Evolutionary conservation across 2,888 invertebrate genomes (phyloP).

Genomic region (Drosophila diplacantha): DNA sequence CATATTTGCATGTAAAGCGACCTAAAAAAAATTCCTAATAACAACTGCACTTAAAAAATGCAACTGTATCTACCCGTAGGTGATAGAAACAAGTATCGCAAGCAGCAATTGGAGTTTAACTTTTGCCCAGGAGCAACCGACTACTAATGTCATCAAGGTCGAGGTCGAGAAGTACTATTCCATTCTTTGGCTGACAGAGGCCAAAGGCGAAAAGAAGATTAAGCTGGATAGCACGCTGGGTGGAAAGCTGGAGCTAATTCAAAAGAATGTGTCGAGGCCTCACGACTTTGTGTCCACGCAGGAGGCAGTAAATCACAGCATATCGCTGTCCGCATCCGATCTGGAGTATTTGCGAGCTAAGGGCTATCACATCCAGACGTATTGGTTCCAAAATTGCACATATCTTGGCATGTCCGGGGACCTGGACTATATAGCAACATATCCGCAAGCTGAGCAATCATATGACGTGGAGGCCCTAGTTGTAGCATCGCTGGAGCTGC

Average conservation of each 20-base stretch:
- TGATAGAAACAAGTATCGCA: constrained; percentile 78
- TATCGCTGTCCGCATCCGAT: constrained; percentile 82
- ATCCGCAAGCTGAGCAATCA: constrained; percentile 80
- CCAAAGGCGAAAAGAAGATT: constrained; percentile 74
- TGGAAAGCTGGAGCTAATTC: constrained; percentile 83
- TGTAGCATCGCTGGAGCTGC: constrained; percentile 83
- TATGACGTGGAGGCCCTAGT: constrained; percentile 85
- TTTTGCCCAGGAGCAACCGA: constrained; percentile 80
- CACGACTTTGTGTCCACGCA: constrained; percentile 83
- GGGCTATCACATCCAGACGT: constrained; percentile 81
- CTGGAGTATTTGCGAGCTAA: constrained; percentile 80
- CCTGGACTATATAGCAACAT: constrained; percentile 82
- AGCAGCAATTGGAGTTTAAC: constrained; percentile 82
- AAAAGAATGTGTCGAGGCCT: constrained; percentile 80
- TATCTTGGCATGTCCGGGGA: constrained; percentile 83
- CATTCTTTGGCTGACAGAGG: constrained; percentile 74
- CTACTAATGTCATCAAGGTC: constrained; percentile 81
- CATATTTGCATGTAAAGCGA: constrained; percentile 35
- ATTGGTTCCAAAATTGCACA: constrained; percentile 89
- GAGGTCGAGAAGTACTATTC: constrained; percentile 67
- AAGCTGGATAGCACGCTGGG: constrained; percentile 82
- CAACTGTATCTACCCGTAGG: constrained; percentile 59
- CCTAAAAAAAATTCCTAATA: background rate
- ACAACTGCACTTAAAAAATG: constrained; percentile 5
- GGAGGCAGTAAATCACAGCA: constrained; percentile 80